A percentile compares a stretch with the other conserved stretches of the same genome.
Conservation (phyloP, 2,113 vertebrate genomes). For the Origma solitaria region DNA sequence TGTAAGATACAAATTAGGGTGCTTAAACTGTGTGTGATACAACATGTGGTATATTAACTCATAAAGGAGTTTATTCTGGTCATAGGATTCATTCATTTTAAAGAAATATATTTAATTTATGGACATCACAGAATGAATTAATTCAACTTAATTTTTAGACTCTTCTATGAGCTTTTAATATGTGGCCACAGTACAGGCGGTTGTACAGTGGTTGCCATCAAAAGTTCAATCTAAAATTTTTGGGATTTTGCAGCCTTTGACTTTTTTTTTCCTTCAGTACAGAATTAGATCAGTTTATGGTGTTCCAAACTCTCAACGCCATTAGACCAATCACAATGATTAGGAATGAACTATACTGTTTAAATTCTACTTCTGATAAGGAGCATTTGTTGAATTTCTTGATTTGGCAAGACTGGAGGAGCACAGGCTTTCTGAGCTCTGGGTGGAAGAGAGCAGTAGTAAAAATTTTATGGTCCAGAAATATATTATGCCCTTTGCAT, state of each 20-base stretch:
- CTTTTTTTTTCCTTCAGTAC: neutral
- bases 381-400: neutral
- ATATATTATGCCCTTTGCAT: neutral
- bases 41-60: neutral
- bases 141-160: neutral
- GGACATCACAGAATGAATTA: neutral
- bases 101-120: slow-evolving; percentile 28
- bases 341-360: neutral
- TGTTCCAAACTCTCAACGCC: neutral
- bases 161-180: neutral
- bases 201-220: neutral
- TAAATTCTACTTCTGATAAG: neutral
- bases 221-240: neutral
- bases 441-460: neutral
- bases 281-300: neutral
- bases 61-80: neutral
- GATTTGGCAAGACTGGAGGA: neutral
- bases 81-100: slow-evolving; percentile 25
- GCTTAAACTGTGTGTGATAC: neutral
- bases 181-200: neutral
- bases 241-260: neutral
- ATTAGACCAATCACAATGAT: neutral
- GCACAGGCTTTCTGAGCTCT: neutral
- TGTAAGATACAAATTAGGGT: neutral
- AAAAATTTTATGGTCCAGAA: neutral